Conservation (phyloP, 2,888 invertebrate genomes). For the Andrena dorsata region DNA sequence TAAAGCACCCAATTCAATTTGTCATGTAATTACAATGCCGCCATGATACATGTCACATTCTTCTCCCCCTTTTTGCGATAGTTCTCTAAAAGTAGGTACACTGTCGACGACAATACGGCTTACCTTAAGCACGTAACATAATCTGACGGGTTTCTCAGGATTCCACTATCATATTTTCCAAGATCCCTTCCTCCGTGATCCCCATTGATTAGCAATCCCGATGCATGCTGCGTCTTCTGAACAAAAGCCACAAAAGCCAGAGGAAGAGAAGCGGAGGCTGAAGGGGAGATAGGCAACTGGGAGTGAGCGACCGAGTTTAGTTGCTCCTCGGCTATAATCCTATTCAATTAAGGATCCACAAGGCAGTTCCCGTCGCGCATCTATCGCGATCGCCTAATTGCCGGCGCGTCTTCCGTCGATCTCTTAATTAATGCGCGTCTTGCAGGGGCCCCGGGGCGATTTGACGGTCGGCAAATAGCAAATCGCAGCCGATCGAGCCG, state of each 20-base stretch:
- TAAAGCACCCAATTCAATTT: background rate
- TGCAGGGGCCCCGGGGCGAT: conserved; percentile 39
- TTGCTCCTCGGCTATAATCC: conserved; percentile 61
- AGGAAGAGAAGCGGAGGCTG: background rate
- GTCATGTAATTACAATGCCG: background rate
- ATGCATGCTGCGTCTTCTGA: background rate
- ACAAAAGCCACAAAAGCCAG: background rate
- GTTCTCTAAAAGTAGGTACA: background rate
- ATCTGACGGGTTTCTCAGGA: background rate
- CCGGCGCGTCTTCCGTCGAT: conserved; percentile 67
- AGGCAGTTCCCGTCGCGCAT: conserved; percentile 57
- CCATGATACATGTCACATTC: background rate
- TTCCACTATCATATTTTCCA: background rate
- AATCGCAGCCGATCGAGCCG: conserved; percentile 48
- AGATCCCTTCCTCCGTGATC: background rate
- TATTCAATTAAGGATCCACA: conserved; percentile 66
- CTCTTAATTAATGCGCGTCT: conserved; percentile 71
- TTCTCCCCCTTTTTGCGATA: background rate
- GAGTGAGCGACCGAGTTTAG: conserved; percentile 48
- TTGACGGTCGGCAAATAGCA: conserved; percentile 45
- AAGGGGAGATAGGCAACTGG: background rate
- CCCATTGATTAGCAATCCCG: conserved; percentile 1
- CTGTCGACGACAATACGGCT: too few relatives aligned
- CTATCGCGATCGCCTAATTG: conserved; percentile 71
- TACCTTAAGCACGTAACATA: too few relatives aligned